These are phyloP conservation scores for Trichomycterus rosablanca DNA, from an alignment of 2,113 vertebrate genomes.

Conservation along the genomic window DNA sequence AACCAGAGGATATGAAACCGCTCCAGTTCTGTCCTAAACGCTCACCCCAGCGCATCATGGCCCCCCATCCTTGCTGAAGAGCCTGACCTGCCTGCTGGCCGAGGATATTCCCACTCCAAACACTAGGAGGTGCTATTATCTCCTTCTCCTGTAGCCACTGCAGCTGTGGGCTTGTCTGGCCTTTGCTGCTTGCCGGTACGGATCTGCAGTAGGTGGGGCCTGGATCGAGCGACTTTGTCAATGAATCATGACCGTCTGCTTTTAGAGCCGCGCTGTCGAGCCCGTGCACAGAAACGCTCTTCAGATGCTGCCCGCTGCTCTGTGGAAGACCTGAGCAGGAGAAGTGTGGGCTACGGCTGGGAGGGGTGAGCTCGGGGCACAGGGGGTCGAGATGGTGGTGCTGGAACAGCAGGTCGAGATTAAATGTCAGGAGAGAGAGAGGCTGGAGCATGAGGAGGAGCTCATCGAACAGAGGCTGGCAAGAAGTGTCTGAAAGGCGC, in stretches of 20 bases:
- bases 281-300: constrained; percentile 56
- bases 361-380: constrained; percentile 44
- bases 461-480: constrained; percentile 84
- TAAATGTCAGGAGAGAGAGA: constrained; percentile 91
- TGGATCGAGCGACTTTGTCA: constrained; percentile 18
- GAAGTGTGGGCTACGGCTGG: constrained; percentile 50
- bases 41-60: constrained; percentile 75
- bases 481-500: constrained; percentile 73
- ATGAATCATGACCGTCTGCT: constrained; percentile 18
- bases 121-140: constrained; percentile 50
- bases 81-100: constrained; percentile 69
- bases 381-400: constrained; percentile 77
- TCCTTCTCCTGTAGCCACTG: constrained; percentile 58
- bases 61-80: constrained; percentile 81
- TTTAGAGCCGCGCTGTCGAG: constrained; percentile 41
- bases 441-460: constrained; percentile 92
- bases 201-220: constrained; percentile 24
- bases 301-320: constrained; percentile 38
- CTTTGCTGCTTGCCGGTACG: not conserved
- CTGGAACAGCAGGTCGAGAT: constrained; percentile 91
- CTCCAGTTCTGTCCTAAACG: constrained; percentile 68
- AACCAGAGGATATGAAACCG: constrained; percentile 41
- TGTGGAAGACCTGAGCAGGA: constrained; percentile 41
- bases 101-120: constrained; percentile 46
- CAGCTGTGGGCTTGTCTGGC: constrained; percentile 57